These are phyloP conservation scores for Morus bassanus DNA, from an alignment of 2,797 vertebrate species.

Conservation along the genomic window DNA sequence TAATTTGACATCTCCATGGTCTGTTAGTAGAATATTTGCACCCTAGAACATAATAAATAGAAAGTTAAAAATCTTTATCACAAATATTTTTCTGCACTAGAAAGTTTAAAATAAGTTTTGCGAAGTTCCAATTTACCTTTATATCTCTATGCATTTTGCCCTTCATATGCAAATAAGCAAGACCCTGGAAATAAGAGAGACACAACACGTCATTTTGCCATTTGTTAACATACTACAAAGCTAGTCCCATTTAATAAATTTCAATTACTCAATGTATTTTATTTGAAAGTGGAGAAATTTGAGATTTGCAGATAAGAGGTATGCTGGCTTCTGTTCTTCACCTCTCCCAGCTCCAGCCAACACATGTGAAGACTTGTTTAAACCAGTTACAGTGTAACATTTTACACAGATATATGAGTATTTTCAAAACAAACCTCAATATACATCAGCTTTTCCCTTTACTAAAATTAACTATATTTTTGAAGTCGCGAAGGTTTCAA, in stretches of 20 bases:
- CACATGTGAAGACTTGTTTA: not conserved
- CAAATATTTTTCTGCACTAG: not conserved
- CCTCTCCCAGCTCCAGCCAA: not conserved
- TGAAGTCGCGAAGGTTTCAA: not conserved
- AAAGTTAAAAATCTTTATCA: not conserved
- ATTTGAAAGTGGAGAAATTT: not conserved
- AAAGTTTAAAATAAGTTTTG: not conserved
- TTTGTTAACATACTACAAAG: not conserved
- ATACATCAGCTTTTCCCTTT: not conserved
- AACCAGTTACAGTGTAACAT: not conserved
- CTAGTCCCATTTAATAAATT: not conserved
- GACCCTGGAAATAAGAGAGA: slow-evolving; percentile 80
- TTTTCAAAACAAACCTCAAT: not conserved
- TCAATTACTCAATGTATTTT: not conserved
- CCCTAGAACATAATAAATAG: slow-evolving; percentile 77
- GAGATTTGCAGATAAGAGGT: not conserved
- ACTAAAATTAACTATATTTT: not conserved
- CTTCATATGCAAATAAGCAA: slow-evolving; percentile 93
- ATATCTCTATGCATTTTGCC: slow-evolving; percentile 99
- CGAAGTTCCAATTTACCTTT: slow-evolving; percentile 82
- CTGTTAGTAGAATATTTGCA: slow-evolving; percentile 95
- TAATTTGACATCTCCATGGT: slow-evolving; percentile 96
- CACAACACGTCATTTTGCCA: not conserved
- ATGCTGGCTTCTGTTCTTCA: not conserved
- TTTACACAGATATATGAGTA: fast-evolving